Evolutionary conservation across 2,113 vertebrate genomes (phyloP).

Genomic region (Nothobranchius kuhntae): DNA sequence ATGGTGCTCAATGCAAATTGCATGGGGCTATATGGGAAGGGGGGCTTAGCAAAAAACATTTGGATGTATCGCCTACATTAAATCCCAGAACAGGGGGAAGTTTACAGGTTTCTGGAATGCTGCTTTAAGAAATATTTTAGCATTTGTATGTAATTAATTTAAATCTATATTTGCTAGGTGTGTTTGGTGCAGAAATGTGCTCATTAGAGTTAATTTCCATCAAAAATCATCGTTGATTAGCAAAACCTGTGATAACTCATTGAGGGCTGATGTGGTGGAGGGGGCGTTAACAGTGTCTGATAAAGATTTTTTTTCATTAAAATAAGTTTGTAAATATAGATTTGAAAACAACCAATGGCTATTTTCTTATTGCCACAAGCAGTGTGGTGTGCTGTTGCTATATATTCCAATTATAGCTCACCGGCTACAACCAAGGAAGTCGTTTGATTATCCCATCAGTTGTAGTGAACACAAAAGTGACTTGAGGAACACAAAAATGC

Average conservation of each 20-base stretch:
- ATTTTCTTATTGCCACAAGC: neutral
- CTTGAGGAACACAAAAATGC: neutral
- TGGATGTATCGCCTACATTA: too few species aligned
- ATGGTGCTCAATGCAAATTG: too few species aligned
- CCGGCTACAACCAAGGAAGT: neutral
- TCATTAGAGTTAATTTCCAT: neutral
- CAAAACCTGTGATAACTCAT: neutral
- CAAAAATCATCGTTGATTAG: too few species aligned
- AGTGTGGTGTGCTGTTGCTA: conserved; percentile 2
- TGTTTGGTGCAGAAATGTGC: neutral
- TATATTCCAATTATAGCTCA: conserved; percentile 5
- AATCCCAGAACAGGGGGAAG: too few species aligned
- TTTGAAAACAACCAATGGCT: neutral
- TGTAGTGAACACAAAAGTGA: neutral
- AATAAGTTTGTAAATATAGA: neutral
- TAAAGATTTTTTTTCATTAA: neutral
- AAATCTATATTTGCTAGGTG: neutral
- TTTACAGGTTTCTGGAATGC: too few species aligned
- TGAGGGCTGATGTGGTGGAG: neutral
- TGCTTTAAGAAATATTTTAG: neutral
- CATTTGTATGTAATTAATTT: neutral
- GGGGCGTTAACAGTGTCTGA: neutral
- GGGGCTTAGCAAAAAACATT: too few species aligned
- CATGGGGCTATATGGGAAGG: too few species aligned
- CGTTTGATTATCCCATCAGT: conserved; percentile 3